A percentile compares a stretch with the other conserved stretches of the same genome.
phyloP scores from a whole-genome alignment of 2,113 vertebrate genomes.

The Hymenochirus boettgeri region DNA sequence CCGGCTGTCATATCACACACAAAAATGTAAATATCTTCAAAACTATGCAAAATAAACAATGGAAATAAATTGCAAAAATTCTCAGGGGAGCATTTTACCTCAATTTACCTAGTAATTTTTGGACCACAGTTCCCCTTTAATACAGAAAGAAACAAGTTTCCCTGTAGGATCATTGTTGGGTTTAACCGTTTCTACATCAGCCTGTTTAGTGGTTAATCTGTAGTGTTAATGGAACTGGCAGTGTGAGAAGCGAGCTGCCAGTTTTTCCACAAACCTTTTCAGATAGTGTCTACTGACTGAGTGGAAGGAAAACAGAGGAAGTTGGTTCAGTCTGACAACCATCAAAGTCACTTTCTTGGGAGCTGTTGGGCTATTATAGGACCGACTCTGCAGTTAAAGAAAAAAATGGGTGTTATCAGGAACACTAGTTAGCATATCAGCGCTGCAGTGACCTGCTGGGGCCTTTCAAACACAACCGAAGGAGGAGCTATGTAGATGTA shows the following conservation, averaged over 20 bases:
- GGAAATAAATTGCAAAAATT: too few relatives aligned
- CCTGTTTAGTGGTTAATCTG: background rate
- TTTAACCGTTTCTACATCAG: too few relatives aligned
- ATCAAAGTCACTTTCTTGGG: constrained; percentile 34
- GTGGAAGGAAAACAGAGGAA: constrained; percentile 5
- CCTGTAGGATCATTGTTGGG: too few relatives aligned
- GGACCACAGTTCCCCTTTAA: too few relatives aligned
- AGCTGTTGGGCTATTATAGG: constrained; percentile 25
- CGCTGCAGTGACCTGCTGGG: constrained; percentile 19
- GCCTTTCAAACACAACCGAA: constrained; percentile 7
- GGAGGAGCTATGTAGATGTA: constrained; percentile 15
- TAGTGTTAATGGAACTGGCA: constrained; percentile 9
- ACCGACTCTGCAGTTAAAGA: constrained; percentile 13
- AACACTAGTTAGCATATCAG: constrained; percentile 3
- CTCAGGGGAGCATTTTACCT: too few relatives aligned
- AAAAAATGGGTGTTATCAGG: constrained; percentile 29
- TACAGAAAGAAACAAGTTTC: too few relatives aligned
- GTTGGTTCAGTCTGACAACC: constrained; percentile 20
- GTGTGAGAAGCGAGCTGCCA: background rate
- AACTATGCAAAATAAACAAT: too few relatives aligned
- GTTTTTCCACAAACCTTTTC: constrained; percentile 4
- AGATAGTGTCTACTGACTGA: constrained; percentile 7
- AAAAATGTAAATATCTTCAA: too few relatives aligned
- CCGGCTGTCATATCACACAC: too few relatives aligned
- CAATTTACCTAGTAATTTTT: too few relatives aligned